Evolutionary conservation across 1,140 invertebrate species (phyloP).

Genomic region (Vanessa atalanta): DNA sequence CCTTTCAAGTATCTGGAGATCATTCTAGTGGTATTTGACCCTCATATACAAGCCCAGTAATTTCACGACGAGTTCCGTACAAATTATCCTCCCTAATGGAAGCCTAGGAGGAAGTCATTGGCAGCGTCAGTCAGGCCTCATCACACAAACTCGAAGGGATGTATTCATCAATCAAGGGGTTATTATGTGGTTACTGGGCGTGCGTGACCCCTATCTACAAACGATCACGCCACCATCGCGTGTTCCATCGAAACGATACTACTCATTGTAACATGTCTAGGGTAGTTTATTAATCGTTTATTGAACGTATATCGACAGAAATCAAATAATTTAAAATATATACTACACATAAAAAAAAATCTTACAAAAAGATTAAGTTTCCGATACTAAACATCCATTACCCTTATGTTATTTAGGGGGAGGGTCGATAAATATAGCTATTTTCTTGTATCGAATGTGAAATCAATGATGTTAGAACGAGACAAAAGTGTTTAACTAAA

Average conservation of each 20-base stretch:
- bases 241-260: conserved; percentile 19
- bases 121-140: conserved; percentile 38
- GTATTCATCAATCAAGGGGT: conserved; percentile 52
- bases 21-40: neutral
- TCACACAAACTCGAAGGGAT: conserved; percentile 46
- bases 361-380: neutral
- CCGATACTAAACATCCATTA: too few species aligned
- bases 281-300: conserved; percentile 19
- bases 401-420: too few species aligned
- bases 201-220: conserved; percentile 39
- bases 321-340: neutral
- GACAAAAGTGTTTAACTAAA: too few species aligned
- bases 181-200: conserved; percentile 48
- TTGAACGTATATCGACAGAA: conserved; percentile 1
- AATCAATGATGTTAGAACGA: too few species aligned
- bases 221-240: conserved; percentile 42
- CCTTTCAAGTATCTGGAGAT: too few species aligned
- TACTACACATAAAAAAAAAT: neutral
- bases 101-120: conserved; percentile 33
- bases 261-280: conserved; percentile 22
- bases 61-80: neutral
- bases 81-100: conserved; percentile 31
- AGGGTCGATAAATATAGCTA: too few species aligned
- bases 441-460: too few species aligned
- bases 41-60: neutral